Percentiles rank a stretch among this genome's conserved stretches.
These are phyloP conservation scores for Heliangelus exortis DNA, from an alignment of 2,797 vertebrate species.

Conservation along the genomic window DNA sequence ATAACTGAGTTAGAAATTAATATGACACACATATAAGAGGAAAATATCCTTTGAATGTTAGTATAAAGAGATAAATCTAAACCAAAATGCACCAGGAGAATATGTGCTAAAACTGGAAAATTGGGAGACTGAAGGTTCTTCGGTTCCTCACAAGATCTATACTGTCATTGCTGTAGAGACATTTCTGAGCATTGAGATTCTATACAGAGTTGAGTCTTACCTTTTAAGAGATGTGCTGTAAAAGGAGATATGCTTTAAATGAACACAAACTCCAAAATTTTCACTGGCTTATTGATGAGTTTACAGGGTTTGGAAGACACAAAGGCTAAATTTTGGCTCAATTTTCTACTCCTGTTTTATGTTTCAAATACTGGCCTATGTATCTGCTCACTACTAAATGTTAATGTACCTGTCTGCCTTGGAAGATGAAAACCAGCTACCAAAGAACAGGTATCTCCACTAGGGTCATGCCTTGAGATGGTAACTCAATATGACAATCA, in stretches of 20 bases:
- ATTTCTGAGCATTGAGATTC: not conserved
- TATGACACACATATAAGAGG: not conserved
- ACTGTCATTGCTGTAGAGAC: not conserved
- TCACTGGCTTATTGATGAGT: not conserved
- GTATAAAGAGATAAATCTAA: not conserved
- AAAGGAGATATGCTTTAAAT: not conserved
- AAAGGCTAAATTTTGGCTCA: not conserved
- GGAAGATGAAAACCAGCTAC: not conserved
- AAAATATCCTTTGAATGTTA: rapidly evolving
- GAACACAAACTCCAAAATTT: not conserved
- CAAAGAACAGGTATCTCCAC: not conserved
- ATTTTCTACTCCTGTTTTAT: not conserved
- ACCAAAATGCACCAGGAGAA: not conserved
- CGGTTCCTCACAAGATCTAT: not conserved
- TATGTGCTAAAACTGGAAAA: not conserved
- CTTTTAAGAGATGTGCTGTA: not conserved
- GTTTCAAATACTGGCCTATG: not conserved
- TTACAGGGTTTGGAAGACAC: not conserved
- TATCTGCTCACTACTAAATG: not conserved
- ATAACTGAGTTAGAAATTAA: not conserved
- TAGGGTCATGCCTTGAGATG: not conserved
- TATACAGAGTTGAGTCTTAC: not conserved
- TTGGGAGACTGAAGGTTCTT: not conserved
- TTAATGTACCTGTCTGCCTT: not conserved
- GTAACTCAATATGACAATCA: not conserved